These are phyloP conservation scores for Smittia aterrima DNA, from an alignment of 2,888 invertebrate genomes.

Conservation along the genomic window DNA sequence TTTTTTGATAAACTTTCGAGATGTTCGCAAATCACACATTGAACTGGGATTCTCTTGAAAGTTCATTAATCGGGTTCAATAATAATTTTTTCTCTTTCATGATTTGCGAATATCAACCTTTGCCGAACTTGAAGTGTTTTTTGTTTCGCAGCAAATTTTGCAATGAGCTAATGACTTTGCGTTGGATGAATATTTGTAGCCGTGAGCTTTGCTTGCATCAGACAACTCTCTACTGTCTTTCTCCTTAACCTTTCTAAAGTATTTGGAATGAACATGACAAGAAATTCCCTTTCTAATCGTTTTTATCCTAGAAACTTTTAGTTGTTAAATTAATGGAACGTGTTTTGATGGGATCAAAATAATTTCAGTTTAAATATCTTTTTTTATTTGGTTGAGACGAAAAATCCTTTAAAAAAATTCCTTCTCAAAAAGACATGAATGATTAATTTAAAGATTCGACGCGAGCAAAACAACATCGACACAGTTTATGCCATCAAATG, in stretches of 20 bases:
- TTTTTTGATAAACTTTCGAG: too few species aligned
- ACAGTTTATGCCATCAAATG: conserved; percentile 95
- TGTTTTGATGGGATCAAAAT: too few species aligned
- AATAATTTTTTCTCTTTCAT: too few species aligned
- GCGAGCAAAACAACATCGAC: conserved; percentile 78
- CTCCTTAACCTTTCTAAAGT: not conserved
- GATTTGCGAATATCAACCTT: too few species aligned
- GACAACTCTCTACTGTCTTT: not conserved
- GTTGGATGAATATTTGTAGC: not conserved
- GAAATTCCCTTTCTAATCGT: not conserved
- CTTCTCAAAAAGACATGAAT: not conserved
- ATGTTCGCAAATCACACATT: too few species aligned
- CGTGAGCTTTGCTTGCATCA: conserved; percentile 13
- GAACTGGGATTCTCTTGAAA: too few species aligned
- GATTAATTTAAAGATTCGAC: conserved; percentile 24
- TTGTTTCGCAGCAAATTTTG: conserved; percentile 12
- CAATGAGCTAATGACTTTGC: conserved; percentile 31
- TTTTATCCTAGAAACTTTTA: not conserved
- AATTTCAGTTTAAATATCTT: too few species aligned
- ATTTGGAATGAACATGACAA: not conserved
- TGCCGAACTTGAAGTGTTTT: conserved; percentile 12
- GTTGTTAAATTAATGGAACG: too few species aligned
- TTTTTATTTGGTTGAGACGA: too few species aligned
- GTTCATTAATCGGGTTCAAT: too few species aligned
- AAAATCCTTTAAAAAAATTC: not conserved